Conservation (phyloP, 2,888 invertebrate genomes). For the Erannis defoliaria region DNA sequence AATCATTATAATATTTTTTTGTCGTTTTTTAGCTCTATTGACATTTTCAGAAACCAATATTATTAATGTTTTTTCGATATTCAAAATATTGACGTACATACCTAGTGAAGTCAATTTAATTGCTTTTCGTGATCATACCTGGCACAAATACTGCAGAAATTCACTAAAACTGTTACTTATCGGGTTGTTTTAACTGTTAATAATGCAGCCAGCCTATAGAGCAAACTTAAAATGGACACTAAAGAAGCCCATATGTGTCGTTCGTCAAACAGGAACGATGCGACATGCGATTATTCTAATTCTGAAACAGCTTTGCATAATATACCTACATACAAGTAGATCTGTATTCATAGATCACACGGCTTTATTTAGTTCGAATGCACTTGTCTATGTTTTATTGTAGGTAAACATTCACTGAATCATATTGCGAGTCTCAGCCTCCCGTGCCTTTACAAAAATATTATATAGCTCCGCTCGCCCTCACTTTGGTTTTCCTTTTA, state of each 20-base stretch:
- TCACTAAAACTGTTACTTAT: not conserved
- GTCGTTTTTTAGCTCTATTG: not conserved
- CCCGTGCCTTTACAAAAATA: not conserved
- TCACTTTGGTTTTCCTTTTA: constrained; percentile 13
- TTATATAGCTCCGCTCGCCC: not conserved
- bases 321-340: constrained; percentile 53
- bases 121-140: not conserved
- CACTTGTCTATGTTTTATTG: constrained; percentile 56
- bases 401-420: constrained; percentile 42
- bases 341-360: constrained; percentile 59
- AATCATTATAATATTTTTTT: not conserved
- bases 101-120: constrained; percentile 11
- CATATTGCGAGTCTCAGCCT: constrained; percentile 4
- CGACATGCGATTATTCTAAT: constrained; percentile 73
- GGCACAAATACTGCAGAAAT: not conserved
- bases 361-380: constrained; percentile 73
- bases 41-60: not conserved
- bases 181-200: not conserved
- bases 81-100: constrained; percentile 19
- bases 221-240: constrained; percentile 73
- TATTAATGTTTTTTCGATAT: constrained; percentile 32
- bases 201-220: constrained; percentile 14
- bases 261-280: constrained; percentile 53
- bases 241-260: constrained; percentile 67
- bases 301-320: constrained; percentile 63